Percentiles rank a stretch among this genome's conserved stretches.
Evolutionary conservation across 2,888 invertebrate genomes (phyloP).

Genomic region (Microchrysa polita): DNA sequence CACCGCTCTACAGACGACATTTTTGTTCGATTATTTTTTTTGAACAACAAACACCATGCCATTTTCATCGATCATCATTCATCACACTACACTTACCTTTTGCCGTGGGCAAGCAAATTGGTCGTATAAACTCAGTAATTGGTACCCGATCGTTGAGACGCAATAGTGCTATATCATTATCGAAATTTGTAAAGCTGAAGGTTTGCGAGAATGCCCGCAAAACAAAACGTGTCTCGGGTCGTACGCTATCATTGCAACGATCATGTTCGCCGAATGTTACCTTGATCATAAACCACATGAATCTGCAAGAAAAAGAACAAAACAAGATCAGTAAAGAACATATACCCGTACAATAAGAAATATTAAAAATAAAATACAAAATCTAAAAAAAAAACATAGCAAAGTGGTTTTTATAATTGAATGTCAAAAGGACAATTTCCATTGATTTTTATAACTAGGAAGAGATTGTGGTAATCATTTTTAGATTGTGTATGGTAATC

Average conservation of each 20-base stretch:
- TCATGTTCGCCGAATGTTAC: constrained; percentile 89
- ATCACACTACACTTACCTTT: constrained; percentile 66
- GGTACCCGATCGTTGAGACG: constrained; percentile 83
- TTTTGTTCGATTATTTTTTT: too few relatives aligned
- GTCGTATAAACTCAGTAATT: constrained; percentile 80
- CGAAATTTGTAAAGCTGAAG: constrained; percentile 86
- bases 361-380: too few relatives aligned
- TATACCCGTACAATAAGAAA: too few relatives aligned
- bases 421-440: too few relatives aligned
- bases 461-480: too few relatives aligned
- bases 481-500: too few relatives aligned
- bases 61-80: background rate
- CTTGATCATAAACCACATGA: constrained; percentile 94
- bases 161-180: constrained; percentile 86
- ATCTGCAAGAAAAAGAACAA: constrained; percentile 67
- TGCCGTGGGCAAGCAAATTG: constrained; percentile 80
- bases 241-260: constrained; percentile 76
- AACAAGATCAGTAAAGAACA: too few relatives aligned
- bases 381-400: too few relatives aligned
- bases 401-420: too few relatives aligned
- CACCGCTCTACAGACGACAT: too few relatives aligned
- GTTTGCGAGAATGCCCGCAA: constrained; percentile 79
- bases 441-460: too few relatives aligned
- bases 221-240: constrained; percentile 83
- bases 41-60: background rate